Percentiles rank a stretch among this genome's conserved stretches.
Conservation (phyloP, 2,113 vertebrate genomes). For the Heterotis niloticus region DNA sequence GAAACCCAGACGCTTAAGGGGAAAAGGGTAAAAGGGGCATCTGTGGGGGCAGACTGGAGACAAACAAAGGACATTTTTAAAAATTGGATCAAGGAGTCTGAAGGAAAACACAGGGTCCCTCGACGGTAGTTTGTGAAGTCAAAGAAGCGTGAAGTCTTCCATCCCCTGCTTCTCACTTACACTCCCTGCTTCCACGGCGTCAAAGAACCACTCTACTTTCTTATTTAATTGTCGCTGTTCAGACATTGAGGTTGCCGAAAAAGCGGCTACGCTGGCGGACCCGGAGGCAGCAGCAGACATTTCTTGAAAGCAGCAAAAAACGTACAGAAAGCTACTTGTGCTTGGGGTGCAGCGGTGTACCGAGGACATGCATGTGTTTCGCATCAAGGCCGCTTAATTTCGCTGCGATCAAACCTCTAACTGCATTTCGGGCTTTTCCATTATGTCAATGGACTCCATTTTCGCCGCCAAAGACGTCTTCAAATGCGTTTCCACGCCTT, state of each 20-base stretch:
- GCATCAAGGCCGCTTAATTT: conserved; percentile 53
- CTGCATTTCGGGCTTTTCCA: conserved; percentile 63
- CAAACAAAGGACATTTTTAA: conserved; percentile 33
- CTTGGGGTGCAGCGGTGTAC: background rate
- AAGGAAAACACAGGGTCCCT: conserved; percentile 50
- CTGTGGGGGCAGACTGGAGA: conserved; percentile 35
- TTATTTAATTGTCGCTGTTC: no score
- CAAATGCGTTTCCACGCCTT: conserved; percentile 58
- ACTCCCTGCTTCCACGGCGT: conserved; percentile 25
- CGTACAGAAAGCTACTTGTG: background rate
- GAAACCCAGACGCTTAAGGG: conserved; percentile 54
- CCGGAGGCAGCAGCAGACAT: conserved; percentile 38
- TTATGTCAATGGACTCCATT: conserved; percentile 52
- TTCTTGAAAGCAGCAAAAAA: conserved; percentile 36
- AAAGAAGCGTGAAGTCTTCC: conserved; percentile 44
- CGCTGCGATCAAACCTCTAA: conserved; percentile 59
- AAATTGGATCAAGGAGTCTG: conserved; percentile 54
- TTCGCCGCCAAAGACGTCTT: conserved; percentile 43
- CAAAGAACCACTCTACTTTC: no score
- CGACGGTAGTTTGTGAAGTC: conserved; percentile 54
- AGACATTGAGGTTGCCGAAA: conserved; percentile 31
- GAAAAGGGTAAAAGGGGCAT: conserved; percentile 7
- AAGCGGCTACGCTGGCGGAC: conserved; percentile 36
- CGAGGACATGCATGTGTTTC: conserved; percentile 51
- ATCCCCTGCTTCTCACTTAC: conserved; percentile 37